These are phyloP conservation scores for Tringa solitaria DNA, from an alignment of 2,113 vertebrate species.

Conservation along the genomic window DNA sequence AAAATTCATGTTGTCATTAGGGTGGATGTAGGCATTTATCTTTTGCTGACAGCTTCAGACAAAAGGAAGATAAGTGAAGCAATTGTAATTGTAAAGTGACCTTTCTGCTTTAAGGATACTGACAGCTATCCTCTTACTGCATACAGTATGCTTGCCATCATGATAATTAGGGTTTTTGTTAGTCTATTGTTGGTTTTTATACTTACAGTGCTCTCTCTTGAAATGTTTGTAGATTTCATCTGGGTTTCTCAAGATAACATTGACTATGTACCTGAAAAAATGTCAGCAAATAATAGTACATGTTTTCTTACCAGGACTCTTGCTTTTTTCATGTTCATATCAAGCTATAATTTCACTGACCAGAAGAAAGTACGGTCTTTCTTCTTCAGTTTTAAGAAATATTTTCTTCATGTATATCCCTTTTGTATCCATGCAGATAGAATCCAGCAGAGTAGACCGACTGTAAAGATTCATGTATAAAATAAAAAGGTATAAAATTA, in stretches of 20 bases:
- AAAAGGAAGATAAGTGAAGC: constrained; percentile 20
- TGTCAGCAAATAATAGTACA: constrained; percentile 14
- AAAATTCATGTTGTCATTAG: constrained; percentile 23
- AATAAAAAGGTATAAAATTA: not conserved
- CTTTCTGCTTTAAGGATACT: constrained; percentile 6
- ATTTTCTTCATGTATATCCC: not conserved
- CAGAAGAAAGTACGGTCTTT: not conserved
- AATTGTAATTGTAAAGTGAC: constrained; percentile 27
- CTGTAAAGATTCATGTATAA: not conserved
- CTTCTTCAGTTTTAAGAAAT: not conserved
- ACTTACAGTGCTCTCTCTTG: not conserved
- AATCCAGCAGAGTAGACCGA: not conserved
- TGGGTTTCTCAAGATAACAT: constrained; percentile 31
- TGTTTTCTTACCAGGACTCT: not conserved
- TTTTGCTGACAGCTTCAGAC: constrained; percentile 31
- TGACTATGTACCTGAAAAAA: constrained; percentile 45
- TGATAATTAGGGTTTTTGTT: not conserved
- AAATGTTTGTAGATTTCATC: constrained; percentile 36
- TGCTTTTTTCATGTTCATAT: constrained; percentile 18
- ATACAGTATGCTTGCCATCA: not conserved
- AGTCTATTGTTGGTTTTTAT: not conserved
- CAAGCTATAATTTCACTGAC: not conserved
- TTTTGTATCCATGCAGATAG: not conserved
- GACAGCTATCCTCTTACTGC: constrained; percentile 34
- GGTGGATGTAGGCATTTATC: constrained; percentile 23